Evolutionary conservation across 1,140 invertebrate genomes (phyloP).

Genomic region (Brachionus plicatilis): DNA sequence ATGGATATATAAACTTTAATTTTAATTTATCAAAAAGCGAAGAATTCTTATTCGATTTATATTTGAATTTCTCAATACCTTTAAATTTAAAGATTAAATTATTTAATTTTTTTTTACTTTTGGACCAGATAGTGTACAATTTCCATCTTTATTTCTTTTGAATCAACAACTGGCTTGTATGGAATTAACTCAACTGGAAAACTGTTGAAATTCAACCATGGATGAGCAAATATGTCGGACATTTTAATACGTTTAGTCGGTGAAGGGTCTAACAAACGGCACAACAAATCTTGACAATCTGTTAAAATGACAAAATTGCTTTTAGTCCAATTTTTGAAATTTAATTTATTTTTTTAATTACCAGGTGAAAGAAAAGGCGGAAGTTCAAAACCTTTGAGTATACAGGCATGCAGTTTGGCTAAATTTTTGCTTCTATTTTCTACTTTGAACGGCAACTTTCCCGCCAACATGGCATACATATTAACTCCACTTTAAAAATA

Average conservation of each 20-base stretch:
- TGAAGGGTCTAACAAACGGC: constrained; percentile 45
- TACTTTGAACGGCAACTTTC: constrained; percentile 40
- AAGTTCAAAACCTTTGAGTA: constrained; percentile 47
- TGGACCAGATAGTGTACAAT: constrained; percentile 36
- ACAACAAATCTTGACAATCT: constrained; percentile 48
- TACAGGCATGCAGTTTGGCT: constrained; percentile 46
- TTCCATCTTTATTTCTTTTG: constrained; percentile 6
- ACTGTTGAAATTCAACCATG: constrained; percentile 43
- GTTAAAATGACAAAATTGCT: neutral
- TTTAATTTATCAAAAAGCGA: too few species aligned
- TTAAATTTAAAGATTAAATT: neutral
- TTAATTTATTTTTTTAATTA: constrained; percentile 34
- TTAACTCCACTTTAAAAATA: constrained; percentile 41
- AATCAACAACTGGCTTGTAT: neutral
- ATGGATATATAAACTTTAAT: too few species aligned
- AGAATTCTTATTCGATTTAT: too few species aligned
- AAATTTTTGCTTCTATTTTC: constrained; percentile 44
- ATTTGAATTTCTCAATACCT: too few species aligned
- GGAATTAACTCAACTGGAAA: constrained; percentile 36
- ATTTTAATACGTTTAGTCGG: constrained; percentile 46
- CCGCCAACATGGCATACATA: constrained; percentile 41
- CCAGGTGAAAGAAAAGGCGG: constrained; percentile 46
- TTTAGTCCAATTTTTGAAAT: neutral
- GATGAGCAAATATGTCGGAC: constrained; percentile 45
- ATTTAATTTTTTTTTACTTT: neutral